phyloP scores from a whole-genome alignment of 1,140 invertebrate species.

The Psilanteris sp. region DNA sequence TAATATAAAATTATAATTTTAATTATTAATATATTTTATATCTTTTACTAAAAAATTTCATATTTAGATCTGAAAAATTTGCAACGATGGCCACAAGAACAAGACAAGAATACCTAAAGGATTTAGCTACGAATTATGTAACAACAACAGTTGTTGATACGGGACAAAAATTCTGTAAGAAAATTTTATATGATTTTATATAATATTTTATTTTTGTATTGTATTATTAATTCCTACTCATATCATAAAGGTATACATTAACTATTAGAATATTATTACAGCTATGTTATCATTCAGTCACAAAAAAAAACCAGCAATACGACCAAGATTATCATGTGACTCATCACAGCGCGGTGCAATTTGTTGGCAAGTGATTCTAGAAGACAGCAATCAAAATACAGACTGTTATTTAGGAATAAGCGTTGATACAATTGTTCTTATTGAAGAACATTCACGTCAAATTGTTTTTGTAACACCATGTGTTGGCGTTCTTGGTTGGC shows the following conservation, averaged over 20 bases:
- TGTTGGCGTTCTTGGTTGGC: conserved; percentile 91
- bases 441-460: conserved; percentile 90
- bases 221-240: not conserved
- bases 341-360: conserved; percentile 86
- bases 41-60: not conserved
- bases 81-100: conserved; percentile 98
- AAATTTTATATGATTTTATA: not conserved
- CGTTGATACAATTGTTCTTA: conserved; percentile 90
- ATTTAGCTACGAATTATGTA: conserved; percentile 92
- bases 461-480: conserved; percentile 93
- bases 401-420: conserved; percentile 94
- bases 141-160: conserved; percentile 90
- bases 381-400: conserved; percentile 85
- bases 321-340: conserved; percentile 85
- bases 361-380: conserved; percentile 87
- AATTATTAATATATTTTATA: too few relatives aligned
- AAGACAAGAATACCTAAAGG: conserved; percentile 96
- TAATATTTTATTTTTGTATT: not conserved
- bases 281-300: conserved; percentile 86
- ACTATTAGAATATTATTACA: conserved; percentile 66
- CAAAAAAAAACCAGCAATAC: conserved; percentile 85
- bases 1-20: too few relatives aligned
- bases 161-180: conserved; percentile 94
- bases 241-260: too few relatives aligned
- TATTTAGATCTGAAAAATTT: conserved; percentile 93